Conservation (phyloP, 2,888 invertebrate genomes). For the Carabus problematicus region DNA sequence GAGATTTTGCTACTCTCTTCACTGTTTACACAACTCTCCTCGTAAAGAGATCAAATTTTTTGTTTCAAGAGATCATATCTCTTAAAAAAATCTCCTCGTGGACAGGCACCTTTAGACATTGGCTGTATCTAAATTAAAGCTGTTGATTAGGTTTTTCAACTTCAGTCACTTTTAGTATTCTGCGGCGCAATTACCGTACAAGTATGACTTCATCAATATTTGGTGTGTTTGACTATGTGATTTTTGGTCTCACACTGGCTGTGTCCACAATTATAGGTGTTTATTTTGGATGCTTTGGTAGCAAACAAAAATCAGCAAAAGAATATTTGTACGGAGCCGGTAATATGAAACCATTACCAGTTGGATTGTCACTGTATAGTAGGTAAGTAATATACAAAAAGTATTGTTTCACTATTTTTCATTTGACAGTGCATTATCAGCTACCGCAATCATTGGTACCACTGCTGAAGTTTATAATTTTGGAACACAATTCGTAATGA, state of each 20-base stretch:
- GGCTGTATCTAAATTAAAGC: too few relatives aligned
- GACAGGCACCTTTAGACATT: too few relatives aligned
- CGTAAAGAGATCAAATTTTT: too few relatives aligned
- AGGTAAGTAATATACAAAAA: slow-evolving; percentile 1
- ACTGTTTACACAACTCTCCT: too few relatives aligned
- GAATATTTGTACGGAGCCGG: slow-evolving; percentile 13
- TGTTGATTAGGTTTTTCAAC: too few relatives aligned
- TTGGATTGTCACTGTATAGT: slow-evolving; percentile 20
- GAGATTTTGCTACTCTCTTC: too few relatives aligned
- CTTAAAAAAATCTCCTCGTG: too few relatives aligned
- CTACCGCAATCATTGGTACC: slow-evolving; percentile 20
- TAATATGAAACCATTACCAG: slow-evolving; percentile 11
- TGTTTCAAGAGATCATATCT: too few relatives aligned
- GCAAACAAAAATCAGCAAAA: slow-evolving; percentile 7
- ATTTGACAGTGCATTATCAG: slow-evolving; percentile 12
- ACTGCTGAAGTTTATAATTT: slow-evolving; percentile 25
- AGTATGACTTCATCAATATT: neutral
- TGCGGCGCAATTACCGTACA: neutral
- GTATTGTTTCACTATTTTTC: too few relatives aligned
- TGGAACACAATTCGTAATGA: slow-evolving; percentile 2
- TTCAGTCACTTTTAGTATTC: neutral
- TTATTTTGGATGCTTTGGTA: slow-evolving; percentile 17
- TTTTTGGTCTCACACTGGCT: slow-evolving; percentile 7
- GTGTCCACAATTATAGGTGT: slow-evolving; percentile 6
- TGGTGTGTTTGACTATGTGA: slow-evolving; percentile 1